These are phyloP conservation scores for Netelia inedita DNA, from an alignment of 2,888 invertebrate genomes.

Conservation along the genomic window DNA sequence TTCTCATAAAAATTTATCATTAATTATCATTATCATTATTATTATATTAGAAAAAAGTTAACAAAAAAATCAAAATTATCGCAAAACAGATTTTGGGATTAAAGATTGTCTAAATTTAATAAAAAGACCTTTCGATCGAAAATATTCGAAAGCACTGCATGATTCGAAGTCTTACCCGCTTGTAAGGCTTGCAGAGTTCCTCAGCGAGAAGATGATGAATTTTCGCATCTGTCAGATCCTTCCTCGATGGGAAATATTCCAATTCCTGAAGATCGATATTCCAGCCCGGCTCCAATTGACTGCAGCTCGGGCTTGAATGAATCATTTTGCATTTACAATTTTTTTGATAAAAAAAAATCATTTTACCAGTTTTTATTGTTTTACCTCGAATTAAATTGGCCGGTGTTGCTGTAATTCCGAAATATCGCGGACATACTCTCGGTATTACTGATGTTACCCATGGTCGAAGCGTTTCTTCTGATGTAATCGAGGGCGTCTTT, in stretches of 20 bases:
- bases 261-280: slow-evolving; percentile 97
- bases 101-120: not conserved
- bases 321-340: slow-evolving; percentile 27
- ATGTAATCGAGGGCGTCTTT: slow-evolving; percentile 97
- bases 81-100: not conserved
- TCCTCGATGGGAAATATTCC: slow-evolving; percentile 96
- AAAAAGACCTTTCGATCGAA: not conserved
- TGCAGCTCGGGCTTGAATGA: slow-evolving; percentile 91
- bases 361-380: slow-evolving; percentile 15
- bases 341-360: not conserved
- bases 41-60: not conserved
- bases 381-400: slow-evolving; percentile 94
- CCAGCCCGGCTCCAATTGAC: slow-evolving; percentile 94
- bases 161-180: slow-evolving; percentile 88
- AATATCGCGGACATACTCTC: slow-evolving; percentile 97
- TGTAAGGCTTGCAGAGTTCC: slow-evolving; percentile 94
- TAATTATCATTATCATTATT: not conserved
- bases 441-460: slow-evolving; percentile 94
- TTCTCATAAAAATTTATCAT: slow-evolving; percentile 25
- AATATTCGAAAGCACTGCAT: not conserved
- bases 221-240: slow-evolving; percentile 96
- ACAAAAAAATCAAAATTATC: not conserved
- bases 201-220: slow-evolving; percentile 97
- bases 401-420: slow-evolving; percentile 92
- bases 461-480: slow-evolving; percentile 94